Percentiles rank a stretch among this genome's conserved stretches.
Conservation (phyloP, 2,113 vertebrate species). For the Patagioenas fasciata region DNA sequence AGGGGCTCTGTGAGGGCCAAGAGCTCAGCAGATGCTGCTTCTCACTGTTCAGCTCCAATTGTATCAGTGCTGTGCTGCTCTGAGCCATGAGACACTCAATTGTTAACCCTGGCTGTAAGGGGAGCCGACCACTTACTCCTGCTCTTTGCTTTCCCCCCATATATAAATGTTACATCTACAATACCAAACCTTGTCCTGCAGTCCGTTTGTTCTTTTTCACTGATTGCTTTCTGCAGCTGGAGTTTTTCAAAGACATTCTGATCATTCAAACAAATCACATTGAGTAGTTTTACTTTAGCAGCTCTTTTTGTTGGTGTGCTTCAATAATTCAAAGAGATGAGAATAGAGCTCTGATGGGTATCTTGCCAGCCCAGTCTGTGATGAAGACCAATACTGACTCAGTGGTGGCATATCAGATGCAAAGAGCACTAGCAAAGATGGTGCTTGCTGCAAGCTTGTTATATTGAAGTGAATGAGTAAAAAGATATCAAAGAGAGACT, state of each 20-base stretch:
- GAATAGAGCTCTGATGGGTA: not conserved
- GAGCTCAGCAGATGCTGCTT: not conserved
- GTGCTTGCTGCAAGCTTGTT: not conserved
- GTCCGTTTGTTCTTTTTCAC: not conserved
- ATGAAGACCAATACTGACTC: not conserved
- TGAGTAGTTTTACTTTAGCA: not conserved
- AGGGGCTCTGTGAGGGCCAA: not conserved
- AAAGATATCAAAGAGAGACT: not conserved
- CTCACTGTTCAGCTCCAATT: not conserved
- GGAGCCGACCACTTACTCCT: not conserved
- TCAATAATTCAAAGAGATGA: not conserved
- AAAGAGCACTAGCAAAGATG: not conserved
- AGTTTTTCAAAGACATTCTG: conserved; percentile 9
- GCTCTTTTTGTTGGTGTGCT: conserved; percentile 1
- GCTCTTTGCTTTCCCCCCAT: not conserved
- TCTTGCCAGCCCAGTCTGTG: not conserved
- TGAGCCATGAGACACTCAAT: not conserved
- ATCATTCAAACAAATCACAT: not conserved
- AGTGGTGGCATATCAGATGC: not conserved
- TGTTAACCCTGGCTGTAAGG: not conserved
- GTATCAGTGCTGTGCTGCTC: not conserved
- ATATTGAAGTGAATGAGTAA: not conserved
- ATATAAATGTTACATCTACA: not conserved
- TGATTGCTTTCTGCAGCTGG: not conserved
- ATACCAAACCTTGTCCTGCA: not conserved